Base-by-base conservation (phyloP, 2,888 invertebrate genomes). In the Piscicola geometra region DNA sequence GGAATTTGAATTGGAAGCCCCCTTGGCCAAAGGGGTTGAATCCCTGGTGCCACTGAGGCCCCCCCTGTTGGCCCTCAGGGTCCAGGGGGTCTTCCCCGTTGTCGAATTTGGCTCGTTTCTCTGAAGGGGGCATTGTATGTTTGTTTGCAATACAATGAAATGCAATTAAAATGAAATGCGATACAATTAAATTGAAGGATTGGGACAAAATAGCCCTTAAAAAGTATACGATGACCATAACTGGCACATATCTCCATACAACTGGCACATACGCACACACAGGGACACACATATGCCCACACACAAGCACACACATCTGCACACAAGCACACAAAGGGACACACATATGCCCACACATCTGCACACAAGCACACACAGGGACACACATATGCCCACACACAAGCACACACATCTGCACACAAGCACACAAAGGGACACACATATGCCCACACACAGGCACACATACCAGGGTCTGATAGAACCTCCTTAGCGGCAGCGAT, bases 401-500 rank as follows among this genome's bases (percentile, higher is more conserved):
- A 9, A 47, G 21, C 9, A 47, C 50, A 47, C 50, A 9, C 21
- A 69, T 9, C 9, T 47, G 12, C 12, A 47, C 9, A 47, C 50
- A 15, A 47, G 50, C 21, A 47, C 50, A 15, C n/a, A n/a, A n/a
- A n/a, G n/a, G n/a, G n/a, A n/a, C n/a, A n/a, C n/a, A n/a, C n/a
- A n/a, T n/a, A n/a, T n/a, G n/a, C n/a, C n/a, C n/a, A n/a, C n/a
- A n/a, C n/a, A n/a, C 5, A 25, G 32, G 25, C 2, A 3, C 1
- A 74, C 81, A 79, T 81, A 89, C 88, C 88, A 81, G 88, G 88
- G 86, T 90, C 89, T 64, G 89, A 88, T 21, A 90, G 86, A 28
- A 95, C 96, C 89, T 99, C 99, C 87, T 99, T 99, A 75, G 99
- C 99, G 60, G 97, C 94, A 1, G 98, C 99, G 82, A 99, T 92